Conservation (phyloP, 2,797 vertebrate species). For the Scarus forsteni region DNA sequence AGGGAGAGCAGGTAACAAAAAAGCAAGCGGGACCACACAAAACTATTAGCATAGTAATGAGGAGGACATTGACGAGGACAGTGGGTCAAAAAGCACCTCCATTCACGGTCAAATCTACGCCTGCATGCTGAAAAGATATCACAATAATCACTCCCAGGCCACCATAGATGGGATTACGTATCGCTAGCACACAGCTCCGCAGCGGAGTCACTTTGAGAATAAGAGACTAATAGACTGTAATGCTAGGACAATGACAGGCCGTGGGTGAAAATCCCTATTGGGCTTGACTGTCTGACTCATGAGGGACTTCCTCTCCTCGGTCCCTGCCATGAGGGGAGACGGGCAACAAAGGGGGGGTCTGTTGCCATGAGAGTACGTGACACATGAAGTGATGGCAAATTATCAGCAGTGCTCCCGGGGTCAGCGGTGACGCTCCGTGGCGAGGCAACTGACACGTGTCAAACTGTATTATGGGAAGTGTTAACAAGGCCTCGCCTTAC, state of each 20-base stretch:
- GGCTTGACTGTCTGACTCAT: conserved; percentile 50
- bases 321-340: conserved; percentile 9
- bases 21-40: conserved; percentile 43
- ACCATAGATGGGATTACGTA: conserved; percentile 48
- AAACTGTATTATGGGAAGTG: conserved; percentile 50
- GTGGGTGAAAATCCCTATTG: conserved; percentile 40
- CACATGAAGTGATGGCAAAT: conserved; percentile 67
- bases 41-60: conserved; percentile 73
- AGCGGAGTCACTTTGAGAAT: conserved; percentile 43
- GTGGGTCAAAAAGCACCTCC: conserved; percentile 65
- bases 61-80: conserved; percentile 64
- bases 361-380: conserved; percentile 61
- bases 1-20: conserved; percentile 33
- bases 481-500: conserved; percentile 22
- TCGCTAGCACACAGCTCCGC: conserved; percentile 32
- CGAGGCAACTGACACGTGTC: conserved; percentile 65
- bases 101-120: conserved; percentile 41
- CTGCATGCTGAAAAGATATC: conserved; percentile 57
- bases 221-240: conserved; percentile 43
- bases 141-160: conserved; percentile 42
- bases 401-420: conserved; percentile 54
- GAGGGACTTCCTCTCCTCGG: conserved; percentile 40
- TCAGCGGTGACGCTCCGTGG: conserved; percentile 60
- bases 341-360: not conserved
- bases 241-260: conserved; percentile 41